A percentile compares a stretch with the other conserved stretches of the same genome.
These are phyloP conservation scores for Luperina nickerlii DNA, from an alignment of 2,888 invertebrate species.

Conservation along the genomic window DNA sequence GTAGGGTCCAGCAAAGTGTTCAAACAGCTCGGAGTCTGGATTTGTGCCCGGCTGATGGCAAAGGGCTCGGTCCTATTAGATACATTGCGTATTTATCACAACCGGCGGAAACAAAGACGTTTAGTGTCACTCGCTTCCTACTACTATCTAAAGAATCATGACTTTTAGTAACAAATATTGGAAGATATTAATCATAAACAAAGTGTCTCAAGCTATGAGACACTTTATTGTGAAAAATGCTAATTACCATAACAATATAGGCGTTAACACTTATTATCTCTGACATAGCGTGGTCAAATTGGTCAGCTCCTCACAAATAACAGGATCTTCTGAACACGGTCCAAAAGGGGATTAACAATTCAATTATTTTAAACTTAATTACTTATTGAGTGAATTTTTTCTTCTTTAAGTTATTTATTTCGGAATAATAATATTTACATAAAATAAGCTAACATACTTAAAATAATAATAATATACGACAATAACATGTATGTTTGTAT, in stretches of 20 bases:
- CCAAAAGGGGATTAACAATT: not conserved
- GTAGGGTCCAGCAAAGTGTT: not conserved
- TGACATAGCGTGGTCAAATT: not conserved
- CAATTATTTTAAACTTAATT: not conserved
- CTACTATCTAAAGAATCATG: no score
- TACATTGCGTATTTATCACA: not conserved
- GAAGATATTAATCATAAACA: slow-evolving; percentile 1
- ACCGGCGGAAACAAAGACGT: not conserved
- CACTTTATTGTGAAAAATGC: slow-evolving; percentile 8
- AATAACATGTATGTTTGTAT: no score
- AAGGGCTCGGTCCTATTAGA: not conserved
- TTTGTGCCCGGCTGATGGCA: not conserved
- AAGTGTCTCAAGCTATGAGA: slow-evolving; percentile 36
- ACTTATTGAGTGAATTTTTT: no score
- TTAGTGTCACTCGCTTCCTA: not conserved
- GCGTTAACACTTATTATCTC: not conserved
- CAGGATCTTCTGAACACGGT: not conserved
- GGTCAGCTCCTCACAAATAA: not conserved
- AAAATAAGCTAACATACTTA: no score
- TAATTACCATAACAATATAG: slow-evolving; percentile 33
- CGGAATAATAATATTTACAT: no score
- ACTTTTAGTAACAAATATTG: slow-evolving; percentile 8
- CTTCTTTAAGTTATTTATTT: no score
- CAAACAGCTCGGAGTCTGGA: not conserved
- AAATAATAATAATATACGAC: no score